Base-by-base conservation (phyloP, 1,140 invertebrate species). In the Listronotus bonariensis region DNA sequence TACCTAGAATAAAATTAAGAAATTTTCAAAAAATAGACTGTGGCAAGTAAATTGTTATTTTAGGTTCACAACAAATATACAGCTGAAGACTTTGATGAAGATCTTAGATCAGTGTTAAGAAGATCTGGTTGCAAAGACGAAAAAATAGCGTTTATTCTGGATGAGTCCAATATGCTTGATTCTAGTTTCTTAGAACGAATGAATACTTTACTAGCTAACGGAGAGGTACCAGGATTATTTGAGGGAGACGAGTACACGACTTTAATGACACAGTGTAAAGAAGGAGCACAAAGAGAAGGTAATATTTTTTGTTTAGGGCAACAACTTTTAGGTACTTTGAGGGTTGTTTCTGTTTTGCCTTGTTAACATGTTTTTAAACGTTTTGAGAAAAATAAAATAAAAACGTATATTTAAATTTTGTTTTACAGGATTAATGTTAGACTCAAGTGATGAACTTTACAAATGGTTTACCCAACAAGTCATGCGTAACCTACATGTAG, bases 201-300 rank as follows among this genome's bases (percentile, higher is more conserved):
- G 96, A 99, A 99, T 78, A 99, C 98, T 0, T 82, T 99, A 17
- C 81, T 99, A 51, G 98, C 98, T 49, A 99, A 99, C 79, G 98
- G 97, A 76, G 98, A 99, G 87, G 95, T 98, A 15, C 95, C 96
- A 46, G 95, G 95, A 34, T 79, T 94, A 11, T 94, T 94, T 74
- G 92, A 94, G 80, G 91, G 95, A 17, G 97, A 99, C 79, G 97
- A 99, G 76, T 98, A 97, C 79, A 97, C 96, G 0, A 98, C 97
- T 0, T 81, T 99, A 45, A 99, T 99, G 96, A 99, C 96, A 3
- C 97, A 99, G 80, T 99, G 97, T 77, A 99, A 99, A 80, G 98
- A 99, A 81, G 97, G 97, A 0, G 95, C 97, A 10, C 96, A 98
- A 75, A 84, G 97, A 49, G 96, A 99, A 83, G 97, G 74, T 76